Evolutionary conservation across 2,113 vertebrate species (phyloP), one percentile per base, ranked within the genome.

Genomic region (Oryzias woworae): DNA sequence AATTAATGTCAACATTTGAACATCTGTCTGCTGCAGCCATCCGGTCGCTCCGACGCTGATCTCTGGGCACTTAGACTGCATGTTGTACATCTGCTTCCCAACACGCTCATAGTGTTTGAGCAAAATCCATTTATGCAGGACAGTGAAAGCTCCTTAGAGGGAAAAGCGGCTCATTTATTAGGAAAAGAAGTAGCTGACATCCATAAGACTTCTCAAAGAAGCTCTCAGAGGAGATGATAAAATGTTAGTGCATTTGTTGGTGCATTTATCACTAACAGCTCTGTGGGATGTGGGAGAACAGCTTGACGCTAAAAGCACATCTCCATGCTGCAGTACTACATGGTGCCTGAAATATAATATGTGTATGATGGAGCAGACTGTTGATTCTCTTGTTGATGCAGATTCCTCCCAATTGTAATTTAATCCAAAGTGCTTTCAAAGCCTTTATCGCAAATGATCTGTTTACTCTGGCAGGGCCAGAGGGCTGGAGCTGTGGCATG

Each of bases 221-320:
- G 46, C 67, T 57, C 78, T 75, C 53, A 1, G 14, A 78, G 78
- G 80, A 55, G 50, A 42, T 49, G 22, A 59, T 64, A 59, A 62
- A 85, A 82, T 83, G 75, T 78, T 81, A n/a, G n/a, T n/a, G n/a
- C n/a, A n/a, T 75, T 75, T 84, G 71, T 82, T 80, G 65, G 62
- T 46, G 53, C 56, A 36, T 74, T 86, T 69, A 73, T 83, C 69
- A 62, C 71, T 62, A 71, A 71, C 66, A 66, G 65, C 53, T 50
- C 63, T 75, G 31, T 36, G 31, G 31, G 31, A 54, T 58, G 57
- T 53, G 28, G 20, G 28, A 58, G 75, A 36, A 50, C 49, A 18
- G 48, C 49, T 20, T 36, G 42, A 53, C 26, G 43, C 46, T 53
- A 28, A 46, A 52, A 62, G 55, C 52, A 72, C 68, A 44, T 80